A percentile compares a stretch with the other conserved stretches of the same genome.
Conservation (phyloP, 1,140 invertebrate genomes). For the Drosophila dunni region DNA sequence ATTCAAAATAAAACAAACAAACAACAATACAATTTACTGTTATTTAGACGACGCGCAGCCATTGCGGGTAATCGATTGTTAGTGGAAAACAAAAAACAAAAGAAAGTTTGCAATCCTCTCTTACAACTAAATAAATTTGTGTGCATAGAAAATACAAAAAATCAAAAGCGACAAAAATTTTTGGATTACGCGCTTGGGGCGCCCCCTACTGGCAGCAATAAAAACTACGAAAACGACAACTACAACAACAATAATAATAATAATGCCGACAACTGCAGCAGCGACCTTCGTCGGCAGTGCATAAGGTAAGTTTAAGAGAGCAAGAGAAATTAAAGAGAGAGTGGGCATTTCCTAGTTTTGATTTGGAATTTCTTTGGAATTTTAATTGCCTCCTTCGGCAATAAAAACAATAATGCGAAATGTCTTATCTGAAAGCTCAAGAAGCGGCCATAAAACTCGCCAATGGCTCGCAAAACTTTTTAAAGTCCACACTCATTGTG, state of each 20-base stretch:
- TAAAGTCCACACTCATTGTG: constrained; percentile 39
- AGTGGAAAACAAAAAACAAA: constrained; percentile 46
- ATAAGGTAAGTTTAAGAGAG: constrained; percentile 62
- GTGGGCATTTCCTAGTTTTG: constrained; percentile 7
- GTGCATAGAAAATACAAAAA: constrained; percentile 26
- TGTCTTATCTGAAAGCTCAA: constrained; percentile 37
- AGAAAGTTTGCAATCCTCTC: constrained; percentile 26
- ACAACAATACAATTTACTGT: constrained; percentile 74
- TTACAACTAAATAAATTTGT: constrained; percentile 15
- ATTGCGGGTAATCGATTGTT: constrained; percentile 54
- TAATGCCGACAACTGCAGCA: constrained; percentile 61
- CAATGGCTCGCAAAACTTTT: constrained; percentile 33
- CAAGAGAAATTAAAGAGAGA: constrained; percentile 3
- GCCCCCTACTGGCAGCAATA: constrained; percentile 13
- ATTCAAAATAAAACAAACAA: constrained; percentile 34
- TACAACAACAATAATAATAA: constrained; percentile 36
- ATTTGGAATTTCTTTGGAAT: constrained; percentile 45
- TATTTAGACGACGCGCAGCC: constrained; percentile 51
- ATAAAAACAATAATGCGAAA: constrained; percentile 37
- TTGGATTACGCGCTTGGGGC: constrained; percentile 69
- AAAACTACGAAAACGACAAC: constrained; percentile 19
- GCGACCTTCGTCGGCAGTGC: constrained; percentile 61
- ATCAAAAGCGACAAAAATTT: constrained; percentile 38
- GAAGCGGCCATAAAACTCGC: constrained; percentile 43
- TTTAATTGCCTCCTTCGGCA: constrained; percentile 41